Percentiles rank a stretch among this genome's conserved stretches.
Conservation (phyloP, 2,113 vertebrate genomes). For the Antigone vipio region DNA sequence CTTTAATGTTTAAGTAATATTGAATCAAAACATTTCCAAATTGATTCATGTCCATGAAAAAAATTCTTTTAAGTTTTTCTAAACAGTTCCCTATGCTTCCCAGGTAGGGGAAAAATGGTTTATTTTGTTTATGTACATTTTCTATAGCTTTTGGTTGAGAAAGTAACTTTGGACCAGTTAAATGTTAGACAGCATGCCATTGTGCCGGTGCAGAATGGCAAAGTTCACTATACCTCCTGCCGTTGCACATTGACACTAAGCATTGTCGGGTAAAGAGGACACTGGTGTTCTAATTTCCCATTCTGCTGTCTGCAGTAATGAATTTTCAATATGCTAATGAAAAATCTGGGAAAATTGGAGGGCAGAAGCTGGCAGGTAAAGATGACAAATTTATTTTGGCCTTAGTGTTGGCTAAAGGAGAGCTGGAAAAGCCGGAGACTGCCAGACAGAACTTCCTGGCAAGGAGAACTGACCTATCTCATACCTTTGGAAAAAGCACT, state of each 20-base stretch:
- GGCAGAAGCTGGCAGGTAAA: conserved; percentile 19
- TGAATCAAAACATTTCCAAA: not conserved
- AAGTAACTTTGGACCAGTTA: not conserved
- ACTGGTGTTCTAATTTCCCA: not conserved
- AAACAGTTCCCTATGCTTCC: fast-evolving
- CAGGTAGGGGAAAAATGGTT: not conserved
- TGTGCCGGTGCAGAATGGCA: not conserved
- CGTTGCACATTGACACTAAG: not conserved
- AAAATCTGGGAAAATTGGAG: conserved; percentile 49
- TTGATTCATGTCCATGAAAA: not conserved
- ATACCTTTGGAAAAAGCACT: conserved; percentile 34
- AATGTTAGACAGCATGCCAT: not conserved
- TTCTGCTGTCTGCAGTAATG: conserved; percentile 3
- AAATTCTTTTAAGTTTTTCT: not conserved
- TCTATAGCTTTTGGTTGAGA: not conserved
- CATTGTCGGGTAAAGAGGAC: not conserved
- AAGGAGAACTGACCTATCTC: not conserved
- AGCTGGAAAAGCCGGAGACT: not conserved
- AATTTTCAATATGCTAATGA: conserved; percentile 15
- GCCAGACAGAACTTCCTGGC: conserved; percentile 36
- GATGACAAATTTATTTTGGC: conserved; percentile 34
- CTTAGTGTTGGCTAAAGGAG: not conserved
- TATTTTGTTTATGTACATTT: not conserved
- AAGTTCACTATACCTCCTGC: not conserved
- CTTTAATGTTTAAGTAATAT: not conserved